Evolutionary conservation across 1,140 invertebrate species (phyloP), one percentile per base, ranked within the genome.

Genomic region (Drosophila orena): DNA sequence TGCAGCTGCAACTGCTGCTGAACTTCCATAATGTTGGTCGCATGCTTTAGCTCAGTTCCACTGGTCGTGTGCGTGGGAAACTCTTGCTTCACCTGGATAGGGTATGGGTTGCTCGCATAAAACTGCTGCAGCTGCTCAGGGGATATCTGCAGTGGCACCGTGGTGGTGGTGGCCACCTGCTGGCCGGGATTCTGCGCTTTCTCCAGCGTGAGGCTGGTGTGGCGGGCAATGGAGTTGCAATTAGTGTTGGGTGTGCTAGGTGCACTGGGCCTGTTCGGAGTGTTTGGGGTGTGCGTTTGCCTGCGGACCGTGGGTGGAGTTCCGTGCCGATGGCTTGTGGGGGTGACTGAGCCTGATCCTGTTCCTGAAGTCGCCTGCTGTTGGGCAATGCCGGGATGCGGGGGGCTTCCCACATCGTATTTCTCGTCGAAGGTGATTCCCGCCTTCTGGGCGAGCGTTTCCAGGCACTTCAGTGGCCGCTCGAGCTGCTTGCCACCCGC

Each of bases 381-480:
- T 40, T 70, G 66, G 50, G 66, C 64, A 69, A 69, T 93, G 91
- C 85, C 90, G 37, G 86, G 93, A 85, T 92, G 91, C 52, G 84
- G 92, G 42, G 81, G 93, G 84, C 92, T 93, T 59, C 94, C 94
- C 62, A 94, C 94, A 91, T 95, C 94, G 92, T 95, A 95, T 91
- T 95, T 95, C 89, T 95, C 94, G 79, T 95, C 94, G 75, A 94
- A 94, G 27, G 94, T 95, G 11, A 95, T 95, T 2, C 94, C 94
- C 50, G 94, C 94, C 72, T 95, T 95, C 73, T 95, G 94, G 11
- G 94, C 94, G 38, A 95, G 92, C 8, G 94, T 95, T 77, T 95
- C 94, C 69, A 95, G 90, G 78, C 94, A 95, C 93, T 95, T 94
- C n/a, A 95, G 91, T 0, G 94, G 94, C 35, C 94, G 75, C 61